phyloP scores from a whole-genome alignment of 2,113 vertebrate genomes.

The crab-eating macaque (Macaca fascicularis) region DNA sequence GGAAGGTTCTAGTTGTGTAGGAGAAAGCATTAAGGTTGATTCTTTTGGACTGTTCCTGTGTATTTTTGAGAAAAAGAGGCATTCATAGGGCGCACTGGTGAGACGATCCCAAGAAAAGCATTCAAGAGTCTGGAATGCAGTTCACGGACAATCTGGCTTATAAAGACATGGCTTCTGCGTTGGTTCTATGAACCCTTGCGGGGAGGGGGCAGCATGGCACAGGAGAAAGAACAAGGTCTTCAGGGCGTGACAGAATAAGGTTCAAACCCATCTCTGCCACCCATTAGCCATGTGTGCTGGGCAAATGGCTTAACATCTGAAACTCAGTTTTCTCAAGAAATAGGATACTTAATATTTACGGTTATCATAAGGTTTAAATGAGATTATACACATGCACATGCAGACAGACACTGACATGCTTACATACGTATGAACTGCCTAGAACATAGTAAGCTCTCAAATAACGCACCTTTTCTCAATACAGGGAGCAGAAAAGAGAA shows the following conservation, averaged over 20 bases:
- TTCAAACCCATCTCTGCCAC: neutral
- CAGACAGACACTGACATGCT: neutral
- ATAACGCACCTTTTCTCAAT: neutral
- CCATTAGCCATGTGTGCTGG: neutral
- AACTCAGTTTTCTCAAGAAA: slow-evolving; percentile 42
- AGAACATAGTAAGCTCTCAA: neutral
- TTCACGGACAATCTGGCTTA: neutral
- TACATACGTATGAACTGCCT: neutral
- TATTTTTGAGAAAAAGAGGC: neutral
- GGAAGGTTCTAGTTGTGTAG: neutral
- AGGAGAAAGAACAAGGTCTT: neutral
- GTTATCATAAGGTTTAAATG: neutral
- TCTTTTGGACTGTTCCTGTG: neutral
- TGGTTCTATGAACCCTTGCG: neutral
- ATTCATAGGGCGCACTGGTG: neutral
- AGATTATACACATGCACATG: neutral
- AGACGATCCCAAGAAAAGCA: neutral
- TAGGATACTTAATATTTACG: neutral
- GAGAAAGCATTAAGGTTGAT: neutral
- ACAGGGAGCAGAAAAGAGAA: neutral
- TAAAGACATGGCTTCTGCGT: neutral
- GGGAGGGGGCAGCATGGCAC: neutral
- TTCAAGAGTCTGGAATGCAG: neutral
- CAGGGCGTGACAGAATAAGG: neutral
- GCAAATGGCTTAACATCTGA: neutral